Percentiles rank a stretch among this genome's conserved stretches.
These are phyloP conservation scores for Orthonyx spaldingii DNA, from an alignment of 2,113 vertebrate species.

Conservation along the genomic window DNA sequence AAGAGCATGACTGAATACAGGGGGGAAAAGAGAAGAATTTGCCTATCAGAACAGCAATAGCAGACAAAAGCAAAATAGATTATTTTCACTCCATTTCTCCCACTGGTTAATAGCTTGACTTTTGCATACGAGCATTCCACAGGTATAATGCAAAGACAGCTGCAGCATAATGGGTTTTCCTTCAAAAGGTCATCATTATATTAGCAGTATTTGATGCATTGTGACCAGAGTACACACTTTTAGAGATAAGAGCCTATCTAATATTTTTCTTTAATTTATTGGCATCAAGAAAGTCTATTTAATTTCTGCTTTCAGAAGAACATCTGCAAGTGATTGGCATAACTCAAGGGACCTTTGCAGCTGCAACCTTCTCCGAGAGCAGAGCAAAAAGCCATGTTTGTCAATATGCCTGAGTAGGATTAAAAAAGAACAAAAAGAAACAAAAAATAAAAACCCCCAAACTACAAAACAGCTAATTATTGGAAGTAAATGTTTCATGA, in stretches of 20 bases:
- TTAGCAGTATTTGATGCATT: conserved; percentile 12
- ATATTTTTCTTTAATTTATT: conserved; percentile 31
- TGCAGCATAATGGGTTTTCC: conserved; percentile 23
- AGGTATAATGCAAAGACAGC: conserved; percentile 8
- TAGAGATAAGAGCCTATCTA: conserved; percentile 19
- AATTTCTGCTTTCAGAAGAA: background rate
- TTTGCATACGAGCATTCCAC: background rate
- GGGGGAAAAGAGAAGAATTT: background rate
- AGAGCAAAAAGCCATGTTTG: conserved; percentile 20
- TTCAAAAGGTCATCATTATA: conserved; percentile 60
- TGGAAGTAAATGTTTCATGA: conserved; percentile 30
- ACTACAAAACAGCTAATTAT: conserved; percentile 29
- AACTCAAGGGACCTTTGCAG: conserved; percentile 43
- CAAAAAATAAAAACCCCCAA: background rate
- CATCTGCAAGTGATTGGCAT: conserved; percentile 18
- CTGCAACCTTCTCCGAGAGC: background rate
- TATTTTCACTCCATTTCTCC: conserved; percentile 8
- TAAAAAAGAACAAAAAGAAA: conserved; percentile 4
- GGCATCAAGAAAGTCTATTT: conserved; percentile 25
- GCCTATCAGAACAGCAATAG: background rate
- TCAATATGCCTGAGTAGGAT: conserved; percentile 37
- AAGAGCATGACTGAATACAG: background rate
- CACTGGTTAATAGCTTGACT: background rate
- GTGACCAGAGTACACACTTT: background rate
- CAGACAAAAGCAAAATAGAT: background rate